Base-by-base conservation (phyloP, 2,888 invertebrate species). In the Cosmopolites sordidus region DNA sequence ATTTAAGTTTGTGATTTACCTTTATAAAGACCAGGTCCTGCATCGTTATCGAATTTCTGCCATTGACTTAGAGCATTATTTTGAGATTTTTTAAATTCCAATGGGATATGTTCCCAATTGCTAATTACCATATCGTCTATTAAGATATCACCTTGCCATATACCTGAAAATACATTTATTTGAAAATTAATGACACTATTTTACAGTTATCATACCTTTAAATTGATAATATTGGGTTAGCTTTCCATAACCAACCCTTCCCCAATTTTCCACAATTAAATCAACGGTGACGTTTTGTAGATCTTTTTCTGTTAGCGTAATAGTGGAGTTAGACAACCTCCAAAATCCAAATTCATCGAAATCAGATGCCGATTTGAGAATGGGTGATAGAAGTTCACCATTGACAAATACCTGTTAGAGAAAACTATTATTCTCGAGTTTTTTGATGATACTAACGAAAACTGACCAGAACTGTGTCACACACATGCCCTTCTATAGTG, bases 241-340 rank as follows among this genome's bases (percentile, higher is more conserved):
- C 44, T 59, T 52, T 3, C 72, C 72, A 43, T 62, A 69, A 70
- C 89, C 89, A 39, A 87, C 80, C 44, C 92, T 79, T 3, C 93
- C 94, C 75, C 87, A 88, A 70, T 88, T 91, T 74, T 94, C 93
- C 1, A 77, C 75, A 1, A 82, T 62, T 4, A 79, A 56, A 51
- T 75, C 73, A n/a, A 79, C 53, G 46, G 68, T 70, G 2, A 69
- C 68, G 2, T 65, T 62, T 9, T 59, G 56, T 14, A 60, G 51
- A n/a, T 46, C 53, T 2, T 50, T 17, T 2, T 58, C 41, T 4
- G 61, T 48, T 8, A 76, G 49, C n/a, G 56, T 56, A 27, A 74
- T 54, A 14, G 58, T 65, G 1, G 69, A 66, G 58, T 74, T 64
- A 53, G 62, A 52, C 11, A 57, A 16, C 47, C 62, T 63, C 76